Conservation (phyloP, 1,140 invertebrate genomes). For the Globodera rostochiensis region DNA sequence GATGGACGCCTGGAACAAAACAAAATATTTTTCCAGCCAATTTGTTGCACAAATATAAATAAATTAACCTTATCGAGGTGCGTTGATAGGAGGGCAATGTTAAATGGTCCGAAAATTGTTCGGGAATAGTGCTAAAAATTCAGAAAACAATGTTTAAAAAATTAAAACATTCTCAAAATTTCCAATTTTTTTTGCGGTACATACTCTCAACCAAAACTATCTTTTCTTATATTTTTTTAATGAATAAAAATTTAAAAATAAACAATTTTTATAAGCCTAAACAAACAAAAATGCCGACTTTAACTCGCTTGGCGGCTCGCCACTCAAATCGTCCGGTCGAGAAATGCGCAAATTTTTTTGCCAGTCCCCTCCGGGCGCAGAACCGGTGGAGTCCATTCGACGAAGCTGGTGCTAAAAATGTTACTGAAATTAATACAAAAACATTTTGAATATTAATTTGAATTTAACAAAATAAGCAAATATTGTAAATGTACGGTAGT, state of each 20-base stretch:
- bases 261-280: no score
- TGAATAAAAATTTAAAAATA: no score
- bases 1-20: no score
- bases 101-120: constrained; percentile 2
- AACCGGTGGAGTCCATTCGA: constrained; percentile 43
- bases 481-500: not conserved
- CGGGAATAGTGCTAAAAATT: not conserved
- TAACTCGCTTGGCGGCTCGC: not conserved
- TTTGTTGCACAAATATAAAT: no score
- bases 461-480: constrained; percentile 8
- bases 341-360: constrained; percentile 42
- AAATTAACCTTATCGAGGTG: no score
- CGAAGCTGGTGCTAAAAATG: constrained; percentile 35
- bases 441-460: constrained; percentile 1
- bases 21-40: no score
- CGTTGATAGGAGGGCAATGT: not conserved
- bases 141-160: not conserved
- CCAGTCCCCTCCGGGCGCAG: constrained; percentile 37
- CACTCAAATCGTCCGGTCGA: constrained; percentile 20
- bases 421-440: not conserved
- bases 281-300: not conserved
- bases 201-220: no score
- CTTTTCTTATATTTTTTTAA: no score
- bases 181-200: no score
- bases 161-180: not conserved